phyloP scores from a whole-genome alignment of 2,888 invertebrate species.

The Tetanocera ferruginea region DNA sequence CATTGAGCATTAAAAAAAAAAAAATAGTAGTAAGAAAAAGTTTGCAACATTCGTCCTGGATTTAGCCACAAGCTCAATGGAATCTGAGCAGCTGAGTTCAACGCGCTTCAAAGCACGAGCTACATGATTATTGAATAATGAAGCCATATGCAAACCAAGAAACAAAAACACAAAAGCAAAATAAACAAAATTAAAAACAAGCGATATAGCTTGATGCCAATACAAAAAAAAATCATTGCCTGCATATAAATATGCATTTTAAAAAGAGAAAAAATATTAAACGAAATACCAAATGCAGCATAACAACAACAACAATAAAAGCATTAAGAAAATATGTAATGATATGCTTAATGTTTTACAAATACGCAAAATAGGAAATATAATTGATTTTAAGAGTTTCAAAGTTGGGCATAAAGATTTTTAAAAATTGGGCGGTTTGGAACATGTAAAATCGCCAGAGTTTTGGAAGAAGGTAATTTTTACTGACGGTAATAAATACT shows the following conservation, averaged over 20 bases:
- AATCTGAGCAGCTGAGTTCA: background rate
- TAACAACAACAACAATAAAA: background rate
- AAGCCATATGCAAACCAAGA: background rate
- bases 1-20: background rate
- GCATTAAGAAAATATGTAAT: background rate
- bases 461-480: too few relatives aligned
- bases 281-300: background rate
- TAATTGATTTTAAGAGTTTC: too few relatives aligned
- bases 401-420: too few relatives aligned
- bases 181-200: background rate
- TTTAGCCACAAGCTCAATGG: background rate
- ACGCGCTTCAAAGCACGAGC: background rate
- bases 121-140: constrained; percentile 6
- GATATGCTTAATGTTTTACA: background rate
- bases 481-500: too few relatives aligned
- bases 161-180: background rate
- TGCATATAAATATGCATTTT: background rate
- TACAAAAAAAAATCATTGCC: background rate
- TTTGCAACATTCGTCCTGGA: background rate
- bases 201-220: background rate
- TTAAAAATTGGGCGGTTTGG: too few relatives aligned
- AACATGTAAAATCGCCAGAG: too few relatives aligned
- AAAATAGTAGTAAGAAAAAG: too few relatives aligned
- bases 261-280: background rate
- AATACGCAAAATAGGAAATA: background rate